phyloP scores from a whole-genome alignment of 2,888 invertebrate species.

The Heteromurus nitidus region DNA sequence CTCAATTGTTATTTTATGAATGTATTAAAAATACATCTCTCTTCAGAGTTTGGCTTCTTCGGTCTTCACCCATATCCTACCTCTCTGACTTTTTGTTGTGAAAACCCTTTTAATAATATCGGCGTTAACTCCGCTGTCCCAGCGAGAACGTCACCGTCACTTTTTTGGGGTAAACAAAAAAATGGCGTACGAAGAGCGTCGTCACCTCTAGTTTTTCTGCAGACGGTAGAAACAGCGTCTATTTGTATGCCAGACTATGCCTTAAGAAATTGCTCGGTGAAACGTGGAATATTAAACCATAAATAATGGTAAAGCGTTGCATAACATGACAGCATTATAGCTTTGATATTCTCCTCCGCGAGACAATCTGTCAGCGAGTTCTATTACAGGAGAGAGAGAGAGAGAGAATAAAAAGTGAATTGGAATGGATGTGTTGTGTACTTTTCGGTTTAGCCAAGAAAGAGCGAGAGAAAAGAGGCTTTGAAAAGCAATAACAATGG shows the following conservation, averaged over 20 bases:
- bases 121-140: neutral
- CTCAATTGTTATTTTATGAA: conserved; percentile 29
- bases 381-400: conserved; percentile 6
- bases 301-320: conserved; percentile 46
- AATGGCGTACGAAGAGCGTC: neutral
- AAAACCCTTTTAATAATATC: neutral
- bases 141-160: neutral
- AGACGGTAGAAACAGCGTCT: neutral
- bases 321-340: conserved; percentile 37
- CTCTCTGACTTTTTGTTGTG: too few species aligned
- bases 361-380: neutral
- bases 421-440: neutral
- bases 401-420: conserved; percentile 17
- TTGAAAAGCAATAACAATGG: conserved; percentile 17
- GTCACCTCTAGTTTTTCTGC: neutral
- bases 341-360: neutral
- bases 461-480: conserved; percentile 18
- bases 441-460: conserved; percentile 18
- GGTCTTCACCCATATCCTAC: too few species aligned
- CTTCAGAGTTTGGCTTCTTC: too few species aligned
- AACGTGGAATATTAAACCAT: conserved; percentile 49
- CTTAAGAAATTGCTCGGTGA: conserved; percentile 25
- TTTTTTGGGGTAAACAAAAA: neutral
- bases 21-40: neutral
- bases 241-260: neutral